Evolutionary conservation across 2,888 invertebrate genomes (phyloP), one percentile per base, ranked within the genome.

Genomic region (Geotrupes spiniger): DNA sequence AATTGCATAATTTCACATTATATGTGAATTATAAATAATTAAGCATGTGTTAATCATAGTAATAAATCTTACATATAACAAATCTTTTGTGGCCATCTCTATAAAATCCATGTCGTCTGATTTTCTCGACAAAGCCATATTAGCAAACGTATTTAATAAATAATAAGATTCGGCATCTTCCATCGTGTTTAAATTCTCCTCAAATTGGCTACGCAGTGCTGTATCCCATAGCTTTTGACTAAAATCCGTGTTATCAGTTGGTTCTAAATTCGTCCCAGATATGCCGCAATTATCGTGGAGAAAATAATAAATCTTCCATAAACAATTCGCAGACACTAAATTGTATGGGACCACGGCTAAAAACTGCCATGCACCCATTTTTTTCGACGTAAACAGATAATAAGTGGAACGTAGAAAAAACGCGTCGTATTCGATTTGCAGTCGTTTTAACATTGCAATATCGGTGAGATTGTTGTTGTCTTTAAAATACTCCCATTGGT

Each of bases 281-380:
- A 65, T 63, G 26, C 71, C 72, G 59, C 82, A 80, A 1, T 78
- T 78, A 37, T 76, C 72, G 57, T 83, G 83, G 3, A 85, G 68
- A 59, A 79, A 79, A 59, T 81, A 81, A 65, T 81, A 84, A 46
- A 85, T 75, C 61, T 79, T 78, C 85, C 85, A 86, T n/a, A 84
- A 64, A 3, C 79, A 78, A 38, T 73, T 70, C 1, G 76, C 64
- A 6, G 83, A 79, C 17, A 85, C 76, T 37, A 77, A 73, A 51
- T 77, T 73, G 63, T 83, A 87, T 0, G 90, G 89, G 57, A 89
- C 76, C 12, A 85, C 83, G 9, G 88, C 85, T 58, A 90, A 78
- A 73, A 89, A 90, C 68, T 91, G 89, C 86, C 89, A 88, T 1
- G 87, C 84, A 5, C 87, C 87, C 51, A 87, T 75, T 63, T 84